Base-by-base conservation (phyloP, 30 jellyfish, hydroid and myxozoan species). In the Aurelia coerulea region DNA sequence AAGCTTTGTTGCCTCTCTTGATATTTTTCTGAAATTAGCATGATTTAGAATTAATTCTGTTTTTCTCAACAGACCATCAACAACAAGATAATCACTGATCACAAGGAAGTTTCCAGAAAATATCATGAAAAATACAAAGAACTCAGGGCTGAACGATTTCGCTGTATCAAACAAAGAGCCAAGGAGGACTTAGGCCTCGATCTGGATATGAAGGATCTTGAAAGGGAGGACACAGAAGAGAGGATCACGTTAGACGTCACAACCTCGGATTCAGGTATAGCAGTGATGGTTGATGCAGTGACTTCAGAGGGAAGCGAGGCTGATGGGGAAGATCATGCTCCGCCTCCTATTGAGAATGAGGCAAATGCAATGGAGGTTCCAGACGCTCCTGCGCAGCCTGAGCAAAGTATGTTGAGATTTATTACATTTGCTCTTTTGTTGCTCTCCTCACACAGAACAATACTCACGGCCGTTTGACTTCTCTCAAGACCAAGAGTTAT, bases 61-160 rank as follows among this genome's bases (percentile, higher is more conserved):
- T 39, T 39, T 39, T 9, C 51, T 39, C 0, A 3, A 9, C 64
- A 93, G 98, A 91, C 90, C 51, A 88, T 93, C n/a, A 88, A 87
- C 90, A 84, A 62, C 70, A 74, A 69, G 42, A 78, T 92, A 9
- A 73, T 76, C 49, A 85, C 19, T 19, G 98, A 92, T 77, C 96
- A 77, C 82, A 87, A 88, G 56, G 92, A 76, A 18, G 93, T 86
- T 29, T 52, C 92, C 18, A 70, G 79, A 64, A 56, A 34, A 39
- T 88, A 53, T 91, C 60, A 83, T 33, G 60, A 31, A 41, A 93
- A 93, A 77, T 93, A 82, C 90, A 62, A 80, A 35, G 96, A 93
- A 50, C 90, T 93, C 29, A 62, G 96, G 9, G 78, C 68, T 46
- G 98, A 93, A 75, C 86, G 98, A 62, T 73, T 93, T 64, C 89